These are phyloP conservation scores for Eurytoma californica DNA, from an alignment of 2,888 invertebrate genomes.

Conservation along the genomic window DNA sequence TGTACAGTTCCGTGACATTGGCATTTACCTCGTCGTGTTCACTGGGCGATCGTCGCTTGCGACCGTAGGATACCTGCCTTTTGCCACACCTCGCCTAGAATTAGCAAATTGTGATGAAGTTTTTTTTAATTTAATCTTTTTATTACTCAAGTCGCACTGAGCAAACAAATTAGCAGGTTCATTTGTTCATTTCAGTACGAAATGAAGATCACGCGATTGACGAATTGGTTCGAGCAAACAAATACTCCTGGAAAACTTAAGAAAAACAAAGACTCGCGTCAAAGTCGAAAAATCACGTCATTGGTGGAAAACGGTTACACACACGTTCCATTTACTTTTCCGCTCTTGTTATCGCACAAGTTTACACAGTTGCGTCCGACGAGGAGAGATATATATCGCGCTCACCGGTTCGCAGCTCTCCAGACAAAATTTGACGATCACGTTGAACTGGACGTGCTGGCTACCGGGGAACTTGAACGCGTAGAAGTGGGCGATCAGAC, in stretches of 20 bases:
- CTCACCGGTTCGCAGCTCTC: constrained; percentile 81
- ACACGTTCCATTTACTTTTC: background rate
- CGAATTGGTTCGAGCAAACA: background rate
- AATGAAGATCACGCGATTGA: too few relatives aligned
- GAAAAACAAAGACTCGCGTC: too few relatives aligned
- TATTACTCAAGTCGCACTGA: background rate
- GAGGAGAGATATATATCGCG: constrained; percentile 39
- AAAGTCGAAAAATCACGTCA: background rate
- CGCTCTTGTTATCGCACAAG: background rate
- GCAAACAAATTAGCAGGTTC: too few relatives aligned
- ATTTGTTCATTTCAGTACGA: too few relatives aligned
- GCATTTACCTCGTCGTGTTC: background rate
- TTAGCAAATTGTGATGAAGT: constrained; percentile 16
- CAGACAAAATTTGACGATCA: constrained; percentile 89
- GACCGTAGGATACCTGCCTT: constrained; percentile 62
- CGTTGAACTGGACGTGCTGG: constrained; percentile 87
- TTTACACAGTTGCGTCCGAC: constrained; percentile 30
- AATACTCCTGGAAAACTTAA: too few relatives aligned
- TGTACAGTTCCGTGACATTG: constrained; percentile 57
- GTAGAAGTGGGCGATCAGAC: constrained; percentile 81
- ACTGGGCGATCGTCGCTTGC: constrained; percentile 59
- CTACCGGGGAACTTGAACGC: constrained; percentile 92
- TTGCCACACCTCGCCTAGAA: constrained; percentile 55
- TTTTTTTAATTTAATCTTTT: too few relatives aligned
- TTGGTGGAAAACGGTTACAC: background rate